phyloP scores from a whole-genome alignment of 1,140 invertebrate species.

The Nasonia giraulti region DNA sequence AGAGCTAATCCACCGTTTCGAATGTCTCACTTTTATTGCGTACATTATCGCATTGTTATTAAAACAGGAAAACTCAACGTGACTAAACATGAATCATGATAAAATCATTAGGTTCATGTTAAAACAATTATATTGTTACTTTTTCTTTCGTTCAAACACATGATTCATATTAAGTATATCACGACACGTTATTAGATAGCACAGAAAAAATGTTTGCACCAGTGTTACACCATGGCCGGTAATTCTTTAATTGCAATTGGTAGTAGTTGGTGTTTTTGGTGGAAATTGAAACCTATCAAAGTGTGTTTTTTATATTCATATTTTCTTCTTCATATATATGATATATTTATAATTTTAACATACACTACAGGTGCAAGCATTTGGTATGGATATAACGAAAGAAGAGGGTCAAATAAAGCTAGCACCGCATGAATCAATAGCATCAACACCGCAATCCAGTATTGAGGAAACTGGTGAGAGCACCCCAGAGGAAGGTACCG shows the following conservation, averaged over 20 bases:
- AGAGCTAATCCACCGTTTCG: neutral
- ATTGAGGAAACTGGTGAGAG: conserved; percentile 79
- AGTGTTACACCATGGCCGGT: no score
- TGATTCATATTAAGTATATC: neutral
- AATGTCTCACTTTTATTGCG: neutral
- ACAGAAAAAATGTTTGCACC: no score
- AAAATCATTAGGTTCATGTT: neutral
- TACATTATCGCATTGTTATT: neutral
- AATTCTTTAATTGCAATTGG: no score
- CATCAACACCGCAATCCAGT: conserved; percentile 78
- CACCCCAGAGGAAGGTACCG: conserved; percentile 76
- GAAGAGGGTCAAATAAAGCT: conserved; percentile 86
- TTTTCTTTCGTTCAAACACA: neutral
- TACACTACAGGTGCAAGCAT: conserved; percentile 77
- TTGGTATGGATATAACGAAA: conserved; percentile 86
- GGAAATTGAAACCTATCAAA: no score
- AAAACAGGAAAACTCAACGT: neutral
- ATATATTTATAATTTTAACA: neutral
- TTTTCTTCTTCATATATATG: neutral
- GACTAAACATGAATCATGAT: no score
- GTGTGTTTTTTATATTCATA: neutral
- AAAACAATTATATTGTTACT: conserved; percentile 45
- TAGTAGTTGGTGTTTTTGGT: no score
- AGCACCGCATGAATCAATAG: conserved; percentile 82
- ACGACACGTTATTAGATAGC: no score